Conservation (phyloP, 2,797 vertebrate genomes). For the Propithecus perrieri region DNA sequence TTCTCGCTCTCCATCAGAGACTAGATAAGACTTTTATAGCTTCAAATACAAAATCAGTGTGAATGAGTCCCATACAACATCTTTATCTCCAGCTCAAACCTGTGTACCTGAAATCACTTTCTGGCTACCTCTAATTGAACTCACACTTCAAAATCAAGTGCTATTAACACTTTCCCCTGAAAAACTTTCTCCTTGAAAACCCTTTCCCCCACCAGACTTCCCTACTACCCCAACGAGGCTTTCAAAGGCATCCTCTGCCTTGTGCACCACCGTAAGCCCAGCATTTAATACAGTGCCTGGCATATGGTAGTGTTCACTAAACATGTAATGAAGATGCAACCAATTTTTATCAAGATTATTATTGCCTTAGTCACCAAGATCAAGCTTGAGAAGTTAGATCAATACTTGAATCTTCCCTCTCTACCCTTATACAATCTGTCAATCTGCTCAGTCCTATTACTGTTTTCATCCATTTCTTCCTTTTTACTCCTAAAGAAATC, state of each 20-base stretch:
- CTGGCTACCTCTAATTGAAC: background rate
- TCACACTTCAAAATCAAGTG: background rate
- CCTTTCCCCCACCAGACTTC: background rate
- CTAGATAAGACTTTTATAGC: background rate
- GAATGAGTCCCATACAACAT: background rate
- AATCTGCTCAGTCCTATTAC: background rate
- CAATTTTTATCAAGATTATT: background rate
- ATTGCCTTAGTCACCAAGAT: background rate
- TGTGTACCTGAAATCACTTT: background rate
- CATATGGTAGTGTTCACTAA: background rate
- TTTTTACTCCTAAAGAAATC: background rate
- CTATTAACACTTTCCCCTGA: background rate
- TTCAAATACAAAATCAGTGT: background rate
- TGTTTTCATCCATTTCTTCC: background rate
- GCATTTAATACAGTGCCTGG: background rate
- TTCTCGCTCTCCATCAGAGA: background rate
- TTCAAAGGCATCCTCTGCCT: background rate
- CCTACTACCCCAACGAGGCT: background rate
- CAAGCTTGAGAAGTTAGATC: background rate
- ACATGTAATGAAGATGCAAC: background rate
- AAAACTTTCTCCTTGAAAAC: background rate
- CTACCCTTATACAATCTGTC: background rate
- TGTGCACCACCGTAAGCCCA: background rate
- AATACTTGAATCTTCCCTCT: background rate
- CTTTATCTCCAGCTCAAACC: background rate